Conservation (phyloP, 2,888 invertebrate species). For the Rhamnusium bicolor region DNA sequence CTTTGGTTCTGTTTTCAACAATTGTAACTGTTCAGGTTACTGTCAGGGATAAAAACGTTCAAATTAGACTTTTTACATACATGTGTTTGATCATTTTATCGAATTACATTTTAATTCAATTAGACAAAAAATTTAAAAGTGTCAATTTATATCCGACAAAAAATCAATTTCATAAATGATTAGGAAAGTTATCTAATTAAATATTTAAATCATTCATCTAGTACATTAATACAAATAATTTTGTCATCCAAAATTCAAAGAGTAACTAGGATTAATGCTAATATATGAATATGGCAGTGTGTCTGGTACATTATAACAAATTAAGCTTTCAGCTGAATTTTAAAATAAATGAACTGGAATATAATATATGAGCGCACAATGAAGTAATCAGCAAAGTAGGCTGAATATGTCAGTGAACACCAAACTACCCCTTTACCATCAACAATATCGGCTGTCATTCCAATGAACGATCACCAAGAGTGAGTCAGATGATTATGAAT, state of each 20-base stretch:
- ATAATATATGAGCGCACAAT: conserved; percentile 41
- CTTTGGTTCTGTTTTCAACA: too few species aligned
- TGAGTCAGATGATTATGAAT: conserved; percentile 47
- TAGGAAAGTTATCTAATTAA: too few species aligned
- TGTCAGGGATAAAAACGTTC: too few species aligned
- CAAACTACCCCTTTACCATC: conserved; percentile 46
- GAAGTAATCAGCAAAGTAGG: conserved; percentile 47
- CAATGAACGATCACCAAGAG: conserved; percentile 46
- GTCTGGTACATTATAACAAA: conserved; percentile 35
- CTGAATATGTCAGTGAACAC: conserved; percentile 46
- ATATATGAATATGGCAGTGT: conserved; percentile 20
- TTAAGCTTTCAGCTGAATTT: conserved; percentile 45
- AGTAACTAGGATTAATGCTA: conserved; percentile 25
- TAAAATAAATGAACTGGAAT: conserved; percentile 46
- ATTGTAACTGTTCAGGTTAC: too few species aligned
- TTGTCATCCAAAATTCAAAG: not conserved
- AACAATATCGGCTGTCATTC: conserved; percentile 44
- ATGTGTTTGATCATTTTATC: too few species aligned
- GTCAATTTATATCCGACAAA: too few species aligned
- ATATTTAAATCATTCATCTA: not conserved
- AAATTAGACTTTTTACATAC: too few species aligned
- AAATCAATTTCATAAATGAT: too few species aligned
- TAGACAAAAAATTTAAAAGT: too few species aligned
- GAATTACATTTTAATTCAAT: too few species aligned
- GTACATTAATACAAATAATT: not conserved